phyloP scores from a whole-genome alignment of 2,888 invertebrate genomes.

The Nyleta sp. region DNA sequence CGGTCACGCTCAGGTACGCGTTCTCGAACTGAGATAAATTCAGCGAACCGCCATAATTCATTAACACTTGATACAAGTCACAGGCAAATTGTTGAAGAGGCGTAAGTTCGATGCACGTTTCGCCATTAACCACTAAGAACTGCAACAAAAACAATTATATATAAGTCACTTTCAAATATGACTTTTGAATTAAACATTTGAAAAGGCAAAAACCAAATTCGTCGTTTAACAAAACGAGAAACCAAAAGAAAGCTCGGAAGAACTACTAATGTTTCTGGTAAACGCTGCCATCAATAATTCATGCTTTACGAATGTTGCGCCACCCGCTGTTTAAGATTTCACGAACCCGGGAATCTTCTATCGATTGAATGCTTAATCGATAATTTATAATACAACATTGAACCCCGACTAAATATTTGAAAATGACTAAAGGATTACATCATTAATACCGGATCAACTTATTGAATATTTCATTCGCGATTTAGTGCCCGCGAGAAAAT shows the following conservation, averaged over 20 bases:
- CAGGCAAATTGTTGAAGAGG: constrained; percentile 84
- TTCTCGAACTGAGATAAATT: constrained; percentile 81
- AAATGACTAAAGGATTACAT: constrained; percentile 13
- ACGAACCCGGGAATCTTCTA: constrained; percentile 1
- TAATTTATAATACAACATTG: constrained; percentile 5
- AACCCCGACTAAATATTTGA: constrained; percentile 9
- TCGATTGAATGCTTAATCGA: constrained; percentile 15
- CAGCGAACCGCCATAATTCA: constrained; percentile 83
- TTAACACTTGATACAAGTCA: constrained; percentile 84
- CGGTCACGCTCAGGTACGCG: constrained; percentile 80
- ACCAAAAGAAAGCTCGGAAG: no score
- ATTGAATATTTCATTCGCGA: constrained; percentile 7
- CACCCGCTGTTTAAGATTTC: neutral
- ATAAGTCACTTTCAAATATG: no score
- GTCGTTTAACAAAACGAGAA: constrained; percentile 16
- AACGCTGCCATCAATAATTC: neutral
- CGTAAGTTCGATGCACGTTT: constrained; percentile 79
- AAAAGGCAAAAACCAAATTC: no score
- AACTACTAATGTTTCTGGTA: neutral
- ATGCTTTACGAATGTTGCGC: neutral
- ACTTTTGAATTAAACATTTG: no score
- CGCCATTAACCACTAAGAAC: constrained; percentile 75
- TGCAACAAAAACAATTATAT: constrained; percentile 62
- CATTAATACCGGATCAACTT: constrained; percentile 11
- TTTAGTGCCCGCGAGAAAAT: neutral